These are phyloP conservation scores for Argyrosomus regius DNA, from an alignment of 2,797 vertebrate genomes.

Conservation along the genomic window DNA sequence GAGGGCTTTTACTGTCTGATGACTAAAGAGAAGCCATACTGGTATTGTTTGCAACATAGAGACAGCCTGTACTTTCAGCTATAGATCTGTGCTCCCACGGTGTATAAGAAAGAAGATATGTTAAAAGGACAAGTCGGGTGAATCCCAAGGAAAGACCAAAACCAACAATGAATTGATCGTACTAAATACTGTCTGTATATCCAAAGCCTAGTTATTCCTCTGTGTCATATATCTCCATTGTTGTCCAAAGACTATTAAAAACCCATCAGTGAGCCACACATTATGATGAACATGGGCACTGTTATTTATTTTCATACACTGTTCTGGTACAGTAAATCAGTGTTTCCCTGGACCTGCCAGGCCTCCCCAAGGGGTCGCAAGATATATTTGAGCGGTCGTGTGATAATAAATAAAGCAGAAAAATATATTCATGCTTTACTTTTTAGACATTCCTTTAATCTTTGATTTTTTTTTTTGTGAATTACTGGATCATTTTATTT, in stretches of 20 bases:
- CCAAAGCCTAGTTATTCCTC: neutral
- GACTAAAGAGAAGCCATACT: slow-evolving; percentile 41
- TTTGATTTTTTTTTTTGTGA: neutral
- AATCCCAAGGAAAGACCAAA: slow-evolving; percentile 1
- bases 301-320: neutral
- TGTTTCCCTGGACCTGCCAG: neutral
- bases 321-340: neutral
- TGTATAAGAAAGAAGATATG: slow-evolving; percentile 22
- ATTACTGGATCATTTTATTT: neutral
- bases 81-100: slow-evolving; percentile 13
- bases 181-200: neutral
- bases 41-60: slow-evolving; percentile 41
- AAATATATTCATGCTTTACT: neutral
- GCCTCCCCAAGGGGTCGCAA: neutral
- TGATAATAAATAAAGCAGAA: neutral
- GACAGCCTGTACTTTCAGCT: slow-evolving; percentile 48
- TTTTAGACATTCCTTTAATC: neutral
- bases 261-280: neutral
- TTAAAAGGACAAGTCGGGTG: neutral
- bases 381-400: neutral
- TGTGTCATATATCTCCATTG: neutral
- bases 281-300: neutral
- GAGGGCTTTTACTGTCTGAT: slow-evolving; percentile 59
- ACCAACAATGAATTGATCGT: neutral
- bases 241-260: slow-evolving; percentile 4